Base-by-base conservation (phyloP, 2,797 vertebrate genomes). In the Karalla daura region DNA sequence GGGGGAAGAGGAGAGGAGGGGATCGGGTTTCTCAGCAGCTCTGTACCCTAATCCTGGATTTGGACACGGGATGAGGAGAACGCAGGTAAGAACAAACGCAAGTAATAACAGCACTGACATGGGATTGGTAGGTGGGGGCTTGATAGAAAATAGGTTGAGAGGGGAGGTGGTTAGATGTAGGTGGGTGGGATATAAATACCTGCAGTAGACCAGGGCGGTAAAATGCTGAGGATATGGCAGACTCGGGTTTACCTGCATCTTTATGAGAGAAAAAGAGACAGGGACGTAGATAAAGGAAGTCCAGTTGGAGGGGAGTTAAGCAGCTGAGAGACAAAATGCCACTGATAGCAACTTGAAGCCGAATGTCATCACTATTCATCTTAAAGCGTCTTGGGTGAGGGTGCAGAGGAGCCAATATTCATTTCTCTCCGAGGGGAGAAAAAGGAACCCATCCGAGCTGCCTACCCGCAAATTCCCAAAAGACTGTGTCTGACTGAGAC, bases 161-260 rank as follows among this genome's bases (percentile, higher is more conserved):
- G 89, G 91, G 33, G 93, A 93, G 92, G 54, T 74, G 89, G 93
- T 90, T 81, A 87, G 83, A 80, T 67, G 63, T 61, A 81, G 88
- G 88, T 90, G 91, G 63, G 88, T 90, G 91, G 89, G 92, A 92
- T 96, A 98, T 98, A 99, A 99, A 97, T 97, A 94, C 95, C 94
- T 94, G 96, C 94, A 95, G 92, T 94, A 89, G 88, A 93, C 87
- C 81, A 88, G 89, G 68, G 65, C 74, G 77, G 87, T 89, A 90
- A 94, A 93, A 93, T 93, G 92, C 76, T 63, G 85, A 74, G 86
- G 77, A 54, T 63, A 60, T 78, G 78, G 66, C 77, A 67, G 70
- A 40, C 27, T 15, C 45, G 14, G 25, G 65, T 37, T 53, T 46
- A 51, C 56, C 56, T 63, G 54, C 50, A 56, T 53, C 40, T 54